phyloP scores from a whole-genome alignment of 35 echinoderm and acorn worm species.

The Lytechinus variegatus region DNA sequence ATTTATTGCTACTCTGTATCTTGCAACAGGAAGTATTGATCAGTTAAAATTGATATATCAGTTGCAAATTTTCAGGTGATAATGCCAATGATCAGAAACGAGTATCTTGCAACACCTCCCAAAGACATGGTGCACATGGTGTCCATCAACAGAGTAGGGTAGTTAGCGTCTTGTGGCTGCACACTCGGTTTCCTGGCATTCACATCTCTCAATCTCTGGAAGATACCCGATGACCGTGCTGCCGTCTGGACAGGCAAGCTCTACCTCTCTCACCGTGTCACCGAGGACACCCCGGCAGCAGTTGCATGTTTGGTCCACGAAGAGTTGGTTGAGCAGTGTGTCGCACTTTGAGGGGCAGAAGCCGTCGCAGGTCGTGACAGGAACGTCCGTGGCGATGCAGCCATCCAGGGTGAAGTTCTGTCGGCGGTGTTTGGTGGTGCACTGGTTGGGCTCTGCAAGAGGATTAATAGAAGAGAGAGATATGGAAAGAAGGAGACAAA shows the following conservation, averaged over 20 bases:
- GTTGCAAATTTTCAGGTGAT: too few relatives aligned
- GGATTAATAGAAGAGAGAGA: neutral
- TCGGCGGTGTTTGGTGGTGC: neutral
- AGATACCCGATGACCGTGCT: neutral
- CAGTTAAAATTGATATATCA: too few relatives aligned
- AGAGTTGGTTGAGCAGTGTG: slow-evolving; percentile 26
- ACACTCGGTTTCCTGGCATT: neutral
- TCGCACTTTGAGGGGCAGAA: slow-evolving; percentile 38
- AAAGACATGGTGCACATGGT: neutral
- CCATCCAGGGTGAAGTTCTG: slow-evolving; percentile 43
- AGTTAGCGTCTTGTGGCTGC: slow-evolving; percentile 37
- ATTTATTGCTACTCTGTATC: too few relatives aligned
- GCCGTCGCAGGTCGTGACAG: slow-evolving; percentile 40
- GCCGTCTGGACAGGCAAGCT: slow-evolving; percentile 55
- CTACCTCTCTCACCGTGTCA: neutral
- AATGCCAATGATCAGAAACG: too few relatives aligned
- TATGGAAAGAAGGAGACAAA: neutral
- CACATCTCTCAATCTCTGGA: slow-evolving; percentile 16
- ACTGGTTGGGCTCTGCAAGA: neutral
- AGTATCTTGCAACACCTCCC: neutral
- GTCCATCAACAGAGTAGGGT: neutral
- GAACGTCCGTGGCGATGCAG: slow-evolving; percentile 48
- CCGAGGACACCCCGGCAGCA: slow-evolving; percentile 54
- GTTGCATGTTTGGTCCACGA: slow-evolving; percentile 42
- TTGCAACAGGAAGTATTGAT: too few relatives aligned